Conservation (phyloP, 2,888 invertebrate species). For the Pandemis cinnamomeana region DNA sequence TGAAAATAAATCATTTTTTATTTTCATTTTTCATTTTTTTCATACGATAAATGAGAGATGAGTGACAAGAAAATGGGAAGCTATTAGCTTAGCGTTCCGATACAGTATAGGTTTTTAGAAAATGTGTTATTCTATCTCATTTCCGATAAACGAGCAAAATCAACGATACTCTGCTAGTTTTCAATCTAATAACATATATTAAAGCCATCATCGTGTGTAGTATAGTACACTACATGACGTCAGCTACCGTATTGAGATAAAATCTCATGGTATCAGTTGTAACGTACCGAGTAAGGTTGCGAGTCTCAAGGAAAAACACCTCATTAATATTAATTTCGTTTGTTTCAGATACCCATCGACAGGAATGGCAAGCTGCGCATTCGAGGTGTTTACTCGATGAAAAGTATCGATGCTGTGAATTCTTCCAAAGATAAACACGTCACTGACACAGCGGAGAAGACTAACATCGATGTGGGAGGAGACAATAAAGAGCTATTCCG, state of each 20-base stretch:
- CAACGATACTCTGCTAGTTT: background rate
- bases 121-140: no score
- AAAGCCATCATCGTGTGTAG: background rate
- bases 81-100: no score
- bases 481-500: constrained; percentile 66
- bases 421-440: constrained; percentile 57
- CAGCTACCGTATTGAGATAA: background rate
- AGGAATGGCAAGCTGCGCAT: constrained; percentile 76
- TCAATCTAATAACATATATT: background rate
- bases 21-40: no score
- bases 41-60: no score
- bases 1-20: no score
- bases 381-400: constrained; percentile 67
- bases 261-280: constrained; percentile 12
- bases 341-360: constrained; percentile 79
- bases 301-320: constrained; percentile 12
- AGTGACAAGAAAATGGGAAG: no score
- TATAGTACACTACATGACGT: background rate
- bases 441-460: constrained; percentile 55
- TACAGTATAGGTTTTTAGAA: no score
- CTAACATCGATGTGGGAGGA: constrained; percentile 58
- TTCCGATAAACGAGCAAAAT: background rate
- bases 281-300: background rate
- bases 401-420: constrained; percentile 64
- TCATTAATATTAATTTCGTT: constrained; percentile 43